phyloP scores from a whole-genome alignment of 2,797 vertebrate species.

The Trichosurus vulpecula region DNA sequence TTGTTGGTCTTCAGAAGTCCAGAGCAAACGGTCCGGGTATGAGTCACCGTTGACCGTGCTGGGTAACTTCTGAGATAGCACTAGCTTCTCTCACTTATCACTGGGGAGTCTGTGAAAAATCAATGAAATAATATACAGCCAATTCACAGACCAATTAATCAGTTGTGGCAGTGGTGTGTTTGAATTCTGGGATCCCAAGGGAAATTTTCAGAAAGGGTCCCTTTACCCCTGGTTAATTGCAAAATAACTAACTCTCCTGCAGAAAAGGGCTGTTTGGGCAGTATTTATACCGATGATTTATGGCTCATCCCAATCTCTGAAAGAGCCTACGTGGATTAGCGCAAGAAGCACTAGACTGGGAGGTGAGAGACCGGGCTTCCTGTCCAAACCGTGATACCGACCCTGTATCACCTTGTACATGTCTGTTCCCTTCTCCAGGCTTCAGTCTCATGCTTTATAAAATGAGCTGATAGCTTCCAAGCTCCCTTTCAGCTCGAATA shows the following conservation, averaged over 20 bases:
- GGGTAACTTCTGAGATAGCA: not conserved
- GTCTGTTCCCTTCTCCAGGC: slow-evolving; percentile 47
- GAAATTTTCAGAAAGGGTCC: not conserved
- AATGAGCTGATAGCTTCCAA: not conserved
- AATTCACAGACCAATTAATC: slow-evolving; percentile 9
- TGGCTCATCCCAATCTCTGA: not conserved
- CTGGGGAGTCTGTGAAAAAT: not conserved
- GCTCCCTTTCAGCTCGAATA: not conserved
- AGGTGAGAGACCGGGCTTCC: not conserved
- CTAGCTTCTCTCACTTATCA: not conserved
- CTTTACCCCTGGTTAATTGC: slow-evolving; percentile 32
- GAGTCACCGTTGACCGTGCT: not conserved
- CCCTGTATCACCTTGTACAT: slow-evolving; percentile 53
- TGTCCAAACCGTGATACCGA: slow-evolving; percentile 2
- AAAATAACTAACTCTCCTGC: not conserved
- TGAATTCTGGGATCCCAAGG: slow-evolving; percentile 4
- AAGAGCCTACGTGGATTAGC: not conserved
- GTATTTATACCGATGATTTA: not conserved
- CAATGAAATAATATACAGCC: not conserved
- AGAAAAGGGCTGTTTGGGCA: slow-evolving; percentile 19
- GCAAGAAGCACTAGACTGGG: not conserved
- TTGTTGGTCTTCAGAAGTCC: not conserved
- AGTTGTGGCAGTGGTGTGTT: not conserved
- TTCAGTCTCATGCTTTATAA: slow-evolving; percentile 39
- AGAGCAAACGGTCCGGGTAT: not conserved